These are phyloP conservation scores for Paradoxurus hermaphroditus DNA, from an alignment of 2,113 vertebrate genomes.

Conservation along the genomic window DNA sequence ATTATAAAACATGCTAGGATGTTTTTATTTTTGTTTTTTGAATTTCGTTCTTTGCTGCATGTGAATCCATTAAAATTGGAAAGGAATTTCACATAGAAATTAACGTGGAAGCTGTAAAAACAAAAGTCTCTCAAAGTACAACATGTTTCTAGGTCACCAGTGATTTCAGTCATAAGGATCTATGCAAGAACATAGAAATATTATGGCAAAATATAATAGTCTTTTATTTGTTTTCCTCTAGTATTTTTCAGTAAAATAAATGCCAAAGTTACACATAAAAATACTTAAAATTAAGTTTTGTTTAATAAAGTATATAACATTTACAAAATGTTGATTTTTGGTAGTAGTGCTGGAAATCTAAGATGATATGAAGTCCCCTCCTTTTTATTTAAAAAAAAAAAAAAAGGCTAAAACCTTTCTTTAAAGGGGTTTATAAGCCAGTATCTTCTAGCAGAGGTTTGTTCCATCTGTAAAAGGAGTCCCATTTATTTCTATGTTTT, in stretches of 20 bases:
- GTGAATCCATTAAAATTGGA: background rate
- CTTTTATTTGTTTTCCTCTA: background rate
- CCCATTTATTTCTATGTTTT: background rate
- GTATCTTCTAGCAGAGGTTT: background rate
- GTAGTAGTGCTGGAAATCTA: background rate
- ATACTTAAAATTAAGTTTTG: constrained; percentile 16
- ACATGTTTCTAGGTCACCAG: background rate
- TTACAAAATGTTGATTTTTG: background rate
- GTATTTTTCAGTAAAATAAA: background rate
- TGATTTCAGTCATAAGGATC: background rate
- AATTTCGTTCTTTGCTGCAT: background rate
- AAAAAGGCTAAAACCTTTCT: background rate
- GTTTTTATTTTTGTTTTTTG: background rate
- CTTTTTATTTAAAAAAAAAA: background rate
- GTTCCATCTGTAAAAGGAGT: background rate
- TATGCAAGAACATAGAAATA: background rate
- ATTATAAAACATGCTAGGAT: background rate
- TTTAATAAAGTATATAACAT: background rate
- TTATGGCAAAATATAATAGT: background rate
- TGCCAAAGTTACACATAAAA: background rate
- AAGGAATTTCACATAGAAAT: constrained; percentile 3
- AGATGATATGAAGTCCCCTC: background rate
- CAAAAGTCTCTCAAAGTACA: background rate
- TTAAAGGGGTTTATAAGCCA: background rate
- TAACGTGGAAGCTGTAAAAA: background rate